Evolutionary conservation across 2,113 vertebrate species (phyloP), one percentile per base, ranked within the genome.

Genomic region (Atlantisia rogersi): DNA sequence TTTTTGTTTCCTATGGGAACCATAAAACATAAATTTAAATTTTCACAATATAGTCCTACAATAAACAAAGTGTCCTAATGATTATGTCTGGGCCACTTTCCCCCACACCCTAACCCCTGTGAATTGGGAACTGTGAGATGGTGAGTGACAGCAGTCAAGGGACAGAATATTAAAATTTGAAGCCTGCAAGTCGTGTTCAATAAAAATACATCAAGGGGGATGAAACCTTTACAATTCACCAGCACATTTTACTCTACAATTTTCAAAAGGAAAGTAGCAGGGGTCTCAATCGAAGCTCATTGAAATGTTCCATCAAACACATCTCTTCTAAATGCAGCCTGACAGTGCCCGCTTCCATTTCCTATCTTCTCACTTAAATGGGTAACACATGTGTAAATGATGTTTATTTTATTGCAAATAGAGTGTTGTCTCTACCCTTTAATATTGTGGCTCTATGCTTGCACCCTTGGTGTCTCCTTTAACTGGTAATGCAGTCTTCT

Each of bases 161-260:
- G 94, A 84, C 82, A 82, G 88, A 97, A 96, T 97, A 98, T 97
- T 97, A 97, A 98, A 97, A 95, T 95, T 68, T 94, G 94, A 97
- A 95, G 82, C 12, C 6, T 96, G 70, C 82, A 94, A 95, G 90
- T 96, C 40, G 6, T 92, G 58, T 95, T 98, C 97, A 97, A 88
- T 95, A 95, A 97, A 97, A 97, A 96, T 81, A 95, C 75, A 97
- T 97, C 94, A 97, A 96, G 91, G 79, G 83, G 83, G 90, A 97
- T 96, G 95, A 96, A 97, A 96, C 80, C 82, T 95, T 96, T 97
- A 94, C 93, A 97, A 95, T 96, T 97, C 90, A 94, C 93, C n/a
- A 52, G 32, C 70, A 92, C 81, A 96, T 96, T 97, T 96, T 95
- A 69, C 86, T 95, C 95, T 93, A 82, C 68, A 92, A 95, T 97